Conservation (phyloP, 2,888 invertebrate genomes). For the Parascotia fuliginaria region DNA sequence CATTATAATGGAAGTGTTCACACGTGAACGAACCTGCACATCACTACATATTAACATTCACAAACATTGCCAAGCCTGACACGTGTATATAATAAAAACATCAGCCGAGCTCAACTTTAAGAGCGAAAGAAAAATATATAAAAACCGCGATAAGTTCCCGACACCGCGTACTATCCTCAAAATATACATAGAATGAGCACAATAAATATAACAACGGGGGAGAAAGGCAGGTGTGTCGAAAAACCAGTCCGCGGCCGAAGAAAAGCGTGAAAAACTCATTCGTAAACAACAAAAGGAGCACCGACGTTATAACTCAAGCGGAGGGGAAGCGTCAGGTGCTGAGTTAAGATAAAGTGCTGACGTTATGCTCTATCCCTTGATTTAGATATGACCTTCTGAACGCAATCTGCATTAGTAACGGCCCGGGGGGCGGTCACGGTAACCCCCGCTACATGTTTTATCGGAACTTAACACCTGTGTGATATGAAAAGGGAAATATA, state of each 20-base stretch:
- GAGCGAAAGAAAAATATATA: conserved; percentile 32
- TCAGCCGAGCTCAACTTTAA: conserved; percentile 57
- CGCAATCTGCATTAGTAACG: conserved; percentile 79
- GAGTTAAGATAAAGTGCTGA: conserved; percentile 79
- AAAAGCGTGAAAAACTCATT: conserved; percentile 79
- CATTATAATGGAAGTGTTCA: conserved; percentile 58
- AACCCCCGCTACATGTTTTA: conserved; percentile 48
- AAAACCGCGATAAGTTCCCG: conserved; percentile 76
- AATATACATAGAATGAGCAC: conserved; percentile 68
- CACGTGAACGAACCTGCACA: conserved; percentile 61
- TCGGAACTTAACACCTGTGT: conserved; percentile 61
- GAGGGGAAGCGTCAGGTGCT: conserved; percentile 68
- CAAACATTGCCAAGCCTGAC: conserved; percentile 73
- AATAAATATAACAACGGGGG: conserved; percentile 66
- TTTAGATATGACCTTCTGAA: conserved; percentile 81
- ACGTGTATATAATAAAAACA: conserved; percentile 83
- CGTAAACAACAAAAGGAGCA: conserved; percentile 79
- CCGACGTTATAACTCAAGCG: conserved; percentile 68
- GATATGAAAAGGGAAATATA: conserved; percentile 44
- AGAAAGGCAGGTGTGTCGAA: conserved; percentile 76
- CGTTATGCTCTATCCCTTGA: conserved; percentile 76
- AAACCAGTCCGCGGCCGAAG: conserved; percentile 63
- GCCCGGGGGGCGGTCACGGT: conserved; percentile 43
- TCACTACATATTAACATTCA: conserved; percentile 67
- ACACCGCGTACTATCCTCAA: conserved; percentile 67